phyloP scores from a whole-genome alignment of 2,797 vertebrate species.

The Phataginus tricuspis region DNA sequence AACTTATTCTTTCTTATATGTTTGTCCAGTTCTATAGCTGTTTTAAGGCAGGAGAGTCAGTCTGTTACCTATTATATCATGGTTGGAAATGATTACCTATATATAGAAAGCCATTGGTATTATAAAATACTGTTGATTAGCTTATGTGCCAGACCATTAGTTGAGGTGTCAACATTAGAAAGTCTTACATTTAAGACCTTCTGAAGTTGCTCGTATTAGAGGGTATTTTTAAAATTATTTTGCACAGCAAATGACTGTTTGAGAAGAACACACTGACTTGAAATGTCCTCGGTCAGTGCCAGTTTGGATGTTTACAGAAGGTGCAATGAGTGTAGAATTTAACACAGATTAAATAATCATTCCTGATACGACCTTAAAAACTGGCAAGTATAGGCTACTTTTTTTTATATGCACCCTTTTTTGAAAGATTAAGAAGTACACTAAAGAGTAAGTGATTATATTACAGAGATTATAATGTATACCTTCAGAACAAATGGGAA shows the following conservation, averaged over 20 bases:
- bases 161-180: not conserved
- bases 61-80: not conserved
- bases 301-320: slow-evolving; percentile 21
- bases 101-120: slow-evolving; percentile 10
- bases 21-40: not conserved
- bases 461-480: slow-evolving; percentile 13
- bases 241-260: not conserved
- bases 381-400: not conserved
- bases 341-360: slow-evolving; percentile 39
- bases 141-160: not conserved
- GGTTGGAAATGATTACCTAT: not conserved
- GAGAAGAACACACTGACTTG: slow-evolving; percentile 12
- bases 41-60: not conserved
- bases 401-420: not conserved
- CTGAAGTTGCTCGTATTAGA: slow-evolving; percentile 10
- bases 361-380: slow-evolving; percentile 4
- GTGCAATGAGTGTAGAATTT: not conserved
- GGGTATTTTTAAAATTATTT: slow-evolving; percentile 38
- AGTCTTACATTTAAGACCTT: slow-evolving; percentile 29
- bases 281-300: not conserved
- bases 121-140: slow-evolving; percentile 32
- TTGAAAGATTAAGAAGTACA: not conserved
- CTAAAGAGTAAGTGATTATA: slow-evolving; percentile 27
- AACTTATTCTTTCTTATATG: not conserved
- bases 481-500: not conserved